phyloP scores from a whole-genome alignment of 2,797 vertebrate genomes.

The Sarcoramphus papa region DNA sequence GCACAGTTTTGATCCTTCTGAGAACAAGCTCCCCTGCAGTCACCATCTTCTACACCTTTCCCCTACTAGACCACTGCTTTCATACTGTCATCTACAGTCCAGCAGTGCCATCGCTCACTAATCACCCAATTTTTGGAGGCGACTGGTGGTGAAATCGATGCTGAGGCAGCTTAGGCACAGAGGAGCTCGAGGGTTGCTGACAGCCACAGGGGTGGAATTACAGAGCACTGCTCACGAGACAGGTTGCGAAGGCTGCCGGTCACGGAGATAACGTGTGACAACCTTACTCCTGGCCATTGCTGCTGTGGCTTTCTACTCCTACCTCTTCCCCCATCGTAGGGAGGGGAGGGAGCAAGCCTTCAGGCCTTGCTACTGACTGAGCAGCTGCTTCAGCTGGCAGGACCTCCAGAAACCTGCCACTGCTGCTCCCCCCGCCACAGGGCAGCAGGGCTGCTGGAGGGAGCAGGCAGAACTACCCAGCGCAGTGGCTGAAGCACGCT shows the following conservation, averaged over 20 bases:
- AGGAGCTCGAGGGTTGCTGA: background rate
- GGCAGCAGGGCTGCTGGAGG: background rate
- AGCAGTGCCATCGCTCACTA: no score
- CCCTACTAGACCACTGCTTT: background rate
- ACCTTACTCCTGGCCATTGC: background rate
- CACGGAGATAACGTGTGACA: accelerated
- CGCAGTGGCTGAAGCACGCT: accelerated
- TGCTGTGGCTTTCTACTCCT: background rate
- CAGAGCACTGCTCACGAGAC: background rate
- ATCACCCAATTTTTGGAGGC: background rate
- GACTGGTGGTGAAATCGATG: background rate
- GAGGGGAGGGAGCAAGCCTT: background rate
- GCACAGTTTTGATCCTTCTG: background rate
- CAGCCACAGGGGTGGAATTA: background rate
- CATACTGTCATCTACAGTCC: background rate
- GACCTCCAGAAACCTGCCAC: background rate
- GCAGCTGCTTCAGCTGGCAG: background rate
- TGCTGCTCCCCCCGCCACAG: background rate
- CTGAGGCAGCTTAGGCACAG: background rate
- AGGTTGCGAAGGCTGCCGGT: background rate
- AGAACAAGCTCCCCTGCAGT: background rate
- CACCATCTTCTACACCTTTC: background rate
- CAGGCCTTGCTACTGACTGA: background rate
- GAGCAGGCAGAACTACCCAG: background rate
- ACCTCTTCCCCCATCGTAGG: background rate